These are phyloP conservation scores for Apis florea DNA, from an alignment of 1,140 invertebrate genomes.

Conservation along the genomic window DNA sequence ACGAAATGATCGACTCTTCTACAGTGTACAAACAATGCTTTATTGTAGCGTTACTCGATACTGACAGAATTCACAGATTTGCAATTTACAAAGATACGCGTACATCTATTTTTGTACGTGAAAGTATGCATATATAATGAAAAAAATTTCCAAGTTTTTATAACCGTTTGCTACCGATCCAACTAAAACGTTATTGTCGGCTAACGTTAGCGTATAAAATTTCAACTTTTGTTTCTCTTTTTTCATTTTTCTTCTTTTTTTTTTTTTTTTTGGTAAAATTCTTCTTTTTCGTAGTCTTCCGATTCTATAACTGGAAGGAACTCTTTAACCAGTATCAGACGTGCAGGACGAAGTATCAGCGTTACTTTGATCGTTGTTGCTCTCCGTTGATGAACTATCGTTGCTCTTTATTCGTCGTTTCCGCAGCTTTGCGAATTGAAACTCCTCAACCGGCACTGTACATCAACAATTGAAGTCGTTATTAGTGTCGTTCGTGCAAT, in stretches of 20 bases:
- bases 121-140: too few species aligned
- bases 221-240: not conserved
- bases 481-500: conserved; percentile 48
- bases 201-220: conserved; percentile 10
- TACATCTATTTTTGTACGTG: not conserved
- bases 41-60: conserved; percentile 52
- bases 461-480: conserved; percentile 69
- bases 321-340: conserved; percentile 78
- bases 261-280: not conserved
- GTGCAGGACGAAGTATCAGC: conserved; percentile 79
- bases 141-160: not conserved
- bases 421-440: conserved; percentile 77
- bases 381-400: conserved; percentile 81
- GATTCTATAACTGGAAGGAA: conserved; percentile 1
- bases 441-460: conserved; percentile 78
- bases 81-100: conserved; percentile 45
- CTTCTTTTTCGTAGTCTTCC: conserved; percentile 14
- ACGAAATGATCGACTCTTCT: conserved; percentile 57
- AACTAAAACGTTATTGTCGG: conserved; percentile 28
- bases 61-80: conserved; percentile 51
- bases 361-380: conserved; percentile 80
- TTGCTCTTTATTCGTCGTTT: conserved; percentile 78
- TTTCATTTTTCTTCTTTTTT: not conserved
- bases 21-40: conserved; percentile 56
- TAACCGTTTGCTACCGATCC: not conserved